Evolutionary conservation across 1,140 invertebrate species (phyloP).

Genomic region (Polyergus mexicanus): DNA sequence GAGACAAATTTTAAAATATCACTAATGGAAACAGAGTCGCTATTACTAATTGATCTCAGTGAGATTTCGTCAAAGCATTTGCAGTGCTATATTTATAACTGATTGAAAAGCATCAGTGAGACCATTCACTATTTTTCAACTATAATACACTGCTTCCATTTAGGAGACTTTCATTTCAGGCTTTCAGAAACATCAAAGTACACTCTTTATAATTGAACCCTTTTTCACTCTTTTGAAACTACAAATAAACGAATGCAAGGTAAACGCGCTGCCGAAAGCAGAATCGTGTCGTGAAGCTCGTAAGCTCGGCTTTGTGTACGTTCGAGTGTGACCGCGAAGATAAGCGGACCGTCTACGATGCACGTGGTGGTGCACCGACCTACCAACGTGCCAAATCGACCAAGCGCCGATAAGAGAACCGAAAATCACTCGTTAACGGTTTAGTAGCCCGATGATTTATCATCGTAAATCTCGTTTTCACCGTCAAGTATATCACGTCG

Average conservation of each 20-base stretch:
- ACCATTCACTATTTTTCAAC: too few species aligned
- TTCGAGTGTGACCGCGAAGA: conserved; percentile 55
- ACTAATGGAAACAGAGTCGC: too few species aligned
- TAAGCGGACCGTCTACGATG: conserved; percentile 30
- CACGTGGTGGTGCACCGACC: conserved; percentile 49
- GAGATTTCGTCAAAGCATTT: too few species aligned
- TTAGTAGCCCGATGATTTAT: conserved; percentile 36
- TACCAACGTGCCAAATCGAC: conserved; percentile 52
- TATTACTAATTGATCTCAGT: too few species aligned
- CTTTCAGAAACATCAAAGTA: background rate
- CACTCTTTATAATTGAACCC: conserved; percentile 24
- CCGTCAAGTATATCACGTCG: conserved; percentile 17
- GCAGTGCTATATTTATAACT: too few species aligned
- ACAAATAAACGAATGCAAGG: background rate
- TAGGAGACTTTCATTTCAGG: background rate
- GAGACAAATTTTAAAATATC: too few species aligned
- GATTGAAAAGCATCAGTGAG: too few species aligned
- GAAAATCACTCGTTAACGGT: conserved; percentile 42
- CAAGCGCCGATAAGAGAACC: conserved; percentile 35
- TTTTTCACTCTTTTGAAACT: conserved; percentile 27
- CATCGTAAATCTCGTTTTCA: conserved; percentile 31
- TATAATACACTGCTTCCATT: background rate
- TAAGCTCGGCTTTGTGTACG: conserved; percentile 34
- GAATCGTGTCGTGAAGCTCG: conserved; percentile 32
- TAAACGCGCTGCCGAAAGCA: conserved; percentile 42